Base-by-base conservation (phyloP, 2,888 invertebrate species). In the Serrognathus titanus region DNA sequence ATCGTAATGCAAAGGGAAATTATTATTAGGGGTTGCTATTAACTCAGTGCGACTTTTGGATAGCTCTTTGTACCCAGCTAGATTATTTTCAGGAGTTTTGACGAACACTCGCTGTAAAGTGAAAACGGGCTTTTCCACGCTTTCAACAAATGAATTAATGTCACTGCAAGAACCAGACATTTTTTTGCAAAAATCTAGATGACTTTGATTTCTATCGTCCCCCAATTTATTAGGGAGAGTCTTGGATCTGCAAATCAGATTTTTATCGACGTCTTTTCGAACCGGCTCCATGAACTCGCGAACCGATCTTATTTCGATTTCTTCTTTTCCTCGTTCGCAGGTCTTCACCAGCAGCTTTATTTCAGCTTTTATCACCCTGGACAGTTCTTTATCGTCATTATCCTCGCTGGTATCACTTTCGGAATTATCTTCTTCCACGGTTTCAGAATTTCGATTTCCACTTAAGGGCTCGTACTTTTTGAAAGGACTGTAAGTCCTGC, bases 281-380 rank as follows among this genome's bases (percentile, higher is more conserved):
- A 48, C 24, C 11, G 48, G 52, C 24, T 70, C 75, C 63, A 71
- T 70, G 71, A 74, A 75, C 57, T 76, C 77, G 5, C 71, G 64
- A 0, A 77, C 72, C 3, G 80, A 81, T 56, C 79, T 68, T 45
- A 82, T 79, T 70, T 81, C 81, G 47, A 81, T 79, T 48, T 78
- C 78, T 64, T 81, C 80, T 65, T 76, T 76, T 5, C 81, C 81
- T 62, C 69, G 68, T 50, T 80, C 80, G 10, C 73, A 69, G 1
- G 81, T 80, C 70, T 79, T 79, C 1, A 82, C 81, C 52, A 81
- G 67, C 6, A 82, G 67, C 65, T 81, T 81, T 8, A 82, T 76
- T 66, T 82, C 81, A 11, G 81, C 81, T 66, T 75, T 80, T 55
- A 76, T 69, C 11, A 72, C 57, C 56, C 69, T 71, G 11, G 51